Evolutionary conservation across 2,888 invertebrate species (phyloP).

Genomic region (Itoplectis maculator): DNA sequence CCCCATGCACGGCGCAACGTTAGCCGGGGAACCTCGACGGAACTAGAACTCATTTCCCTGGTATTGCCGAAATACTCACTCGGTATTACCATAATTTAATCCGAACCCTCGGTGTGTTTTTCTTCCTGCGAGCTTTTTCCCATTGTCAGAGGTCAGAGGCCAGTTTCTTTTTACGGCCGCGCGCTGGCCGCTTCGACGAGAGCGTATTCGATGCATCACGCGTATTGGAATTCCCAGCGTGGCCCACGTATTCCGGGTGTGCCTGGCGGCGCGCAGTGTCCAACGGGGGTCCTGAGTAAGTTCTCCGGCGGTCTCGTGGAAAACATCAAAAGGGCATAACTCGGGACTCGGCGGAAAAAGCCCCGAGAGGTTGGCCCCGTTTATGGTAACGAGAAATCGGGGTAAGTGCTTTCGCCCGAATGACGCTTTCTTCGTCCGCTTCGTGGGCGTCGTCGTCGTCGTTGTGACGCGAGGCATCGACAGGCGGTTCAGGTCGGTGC

Average conservation of each 20-base stretch:
- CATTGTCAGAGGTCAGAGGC: constrained; percentile 54
- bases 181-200: constrained; percentile 41
- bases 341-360: constrained; percentile 60
- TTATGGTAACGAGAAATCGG: constrained; percentile 72
- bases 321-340: constrained; percentile 71
- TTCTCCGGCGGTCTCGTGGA: constrained; percentile 47
- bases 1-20: constrained; percentile 8
- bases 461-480: constrained; percentile 9
- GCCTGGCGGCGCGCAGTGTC: constrained; percentile 40
- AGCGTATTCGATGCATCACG: constrained; percentile 66
- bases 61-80: constrained; percentile 46
- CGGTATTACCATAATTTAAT: constrained; percentile 68
- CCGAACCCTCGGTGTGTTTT: constrained; percentile 47
- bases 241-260: constrained; percentile 38
- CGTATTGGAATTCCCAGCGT: constrained; percentile 62
- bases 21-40: neutral
- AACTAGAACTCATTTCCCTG: constrained; percentile 32
- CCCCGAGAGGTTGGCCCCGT: constrained; percentile 55
- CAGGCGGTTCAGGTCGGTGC: constrained; percentile 13
- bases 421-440: constrained; percentile 62
- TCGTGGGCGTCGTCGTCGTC: constrained; percentile 15
- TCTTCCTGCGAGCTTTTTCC: constrained; percentile 47
- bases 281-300: constrained; percentile 49
- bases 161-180: constrained; percentile 65
- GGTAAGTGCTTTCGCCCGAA: constrained; percentile 70